These are phyloP conservation scores for Pampusana beccarii DNA, from an alignment of 2,113 vertebrate species.

Conservation along the genomic window DNA sequence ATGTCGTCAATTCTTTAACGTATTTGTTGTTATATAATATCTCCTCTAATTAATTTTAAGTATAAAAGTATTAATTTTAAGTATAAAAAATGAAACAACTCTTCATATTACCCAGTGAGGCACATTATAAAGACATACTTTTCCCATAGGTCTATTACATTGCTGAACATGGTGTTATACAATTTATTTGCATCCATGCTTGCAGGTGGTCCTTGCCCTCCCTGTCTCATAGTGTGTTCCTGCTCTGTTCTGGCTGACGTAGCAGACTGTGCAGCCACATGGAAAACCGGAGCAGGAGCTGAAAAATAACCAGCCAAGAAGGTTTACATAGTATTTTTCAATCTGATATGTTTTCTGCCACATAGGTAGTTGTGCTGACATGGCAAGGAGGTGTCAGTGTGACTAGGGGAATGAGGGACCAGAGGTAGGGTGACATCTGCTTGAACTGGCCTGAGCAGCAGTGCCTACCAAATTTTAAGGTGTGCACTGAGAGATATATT, in stretches of 20 bases:
- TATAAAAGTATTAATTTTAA: not conserved
- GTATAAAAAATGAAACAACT: not conserved
- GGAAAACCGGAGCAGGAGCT: not conserved
- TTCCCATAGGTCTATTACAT: not conserved
- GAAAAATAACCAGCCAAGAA: not conserved
- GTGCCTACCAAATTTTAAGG: not conserved
- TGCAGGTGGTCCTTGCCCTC: not conserved
- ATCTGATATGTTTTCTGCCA: not conserved
- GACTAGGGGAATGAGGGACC: not conserved
- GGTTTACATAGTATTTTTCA: not conserved
- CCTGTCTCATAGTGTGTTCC: not conserved
- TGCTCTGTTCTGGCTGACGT: not conserved
- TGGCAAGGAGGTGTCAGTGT: not conserved
- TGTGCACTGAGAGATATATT: not conserved
- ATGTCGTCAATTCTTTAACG: not conserved
- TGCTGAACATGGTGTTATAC: not conserved
- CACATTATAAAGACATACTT: not conserved
- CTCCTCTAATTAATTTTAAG: not conserved
- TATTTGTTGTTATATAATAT: not conserved
- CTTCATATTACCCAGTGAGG: not conserved
- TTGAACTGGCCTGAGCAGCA: not conserved
- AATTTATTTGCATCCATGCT: not conserved
- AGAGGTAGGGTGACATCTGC: not conserved
- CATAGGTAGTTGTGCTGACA: not conserved
- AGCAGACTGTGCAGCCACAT: not conserved